Base-by-base conservation (phyloP, 2,797 vertebrate genomes). In the Channa striata region DNA sequence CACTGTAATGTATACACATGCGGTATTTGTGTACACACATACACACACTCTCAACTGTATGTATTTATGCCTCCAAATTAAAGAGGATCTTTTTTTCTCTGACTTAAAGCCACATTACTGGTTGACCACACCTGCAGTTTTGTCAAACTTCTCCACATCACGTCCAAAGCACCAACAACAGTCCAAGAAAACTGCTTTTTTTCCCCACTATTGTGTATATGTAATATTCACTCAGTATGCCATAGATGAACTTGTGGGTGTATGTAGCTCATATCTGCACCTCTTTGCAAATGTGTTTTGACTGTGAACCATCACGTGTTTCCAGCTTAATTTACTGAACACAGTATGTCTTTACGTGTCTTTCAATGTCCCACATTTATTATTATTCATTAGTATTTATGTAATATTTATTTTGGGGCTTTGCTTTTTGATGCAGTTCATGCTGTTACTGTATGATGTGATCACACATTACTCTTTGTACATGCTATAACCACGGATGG, bases 1-100 rank as follows among this genome's bases (percentile, higher is more conserved):
- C 59, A 49, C 52, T 72, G 75, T 37, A 57, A 44, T 72, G 42
- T 68, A 78, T 59, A 82, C 77, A 81, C 71, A 51, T 6, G 8
- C 61, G 33, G 9, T 70, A 68, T 83, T 74, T 80, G 59, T 75
- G 68, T 67, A 71, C 57, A 80, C 49, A 60, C 39, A 77, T 11
- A 63, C 48, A 46, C 50, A 51, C 4, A 23, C 48, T 42, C 56
- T 52, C 2, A 54, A 68, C 39, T 1, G 2, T 53, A 37, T 60
- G 65, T 17, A 52, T 52, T 33, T 33, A 49, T 37, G 14, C 33
- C 37, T 17, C 51, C 5, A 14, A 42, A 36, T 49, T 50, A 59
- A 39, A 64, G 36, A 19, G 16, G 61, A 64, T 61, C 57, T 8
- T n/a, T 50, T 42, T 49, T 58, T 39, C 49, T 50, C 2, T 58